phyloP scores from a whole-genome alignment of 2,113 vertebrate species.

The Myotis davidii region DNA sequence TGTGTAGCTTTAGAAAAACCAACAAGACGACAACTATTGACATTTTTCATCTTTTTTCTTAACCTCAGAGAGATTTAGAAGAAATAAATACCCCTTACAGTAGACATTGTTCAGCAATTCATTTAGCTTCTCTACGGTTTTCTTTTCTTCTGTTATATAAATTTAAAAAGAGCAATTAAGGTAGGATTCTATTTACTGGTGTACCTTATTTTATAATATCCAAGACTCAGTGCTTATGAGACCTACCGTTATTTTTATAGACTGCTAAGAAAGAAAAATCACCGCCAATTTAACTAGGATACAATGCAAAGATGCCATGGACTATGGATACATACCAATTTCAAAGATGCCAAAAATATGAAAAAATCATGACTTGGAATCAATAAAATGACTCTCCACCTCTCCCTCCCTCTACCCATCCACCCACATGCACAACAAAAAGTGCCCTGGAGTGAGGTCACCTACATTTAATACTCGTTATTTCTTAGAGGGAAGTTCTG shows the following conservation, averaged over 20 bases:
- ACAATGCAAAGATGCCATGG: not conserved
- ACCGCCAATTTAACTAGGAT: not conserved
- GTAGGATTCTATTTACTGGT: not conserved
- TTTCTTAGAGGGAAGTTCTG: not conserved
- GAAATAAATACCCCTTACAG: not conserved
- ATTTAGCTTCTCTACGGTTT: not conserved
- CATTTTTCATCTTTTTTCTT: not conserved
- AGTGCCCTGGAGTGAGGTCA: not conserved
- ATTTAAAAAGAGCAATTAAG: not conserved
- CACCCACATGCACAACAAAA: not conserved
- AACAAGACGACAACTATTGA: not conserved
- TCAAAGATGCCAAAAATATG: not conserved
- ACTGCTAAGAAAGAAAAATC: not conserved
- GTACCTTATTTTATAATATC: not conserved
- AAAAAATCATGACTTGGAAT: not conserved
- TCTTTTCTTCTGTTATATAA: slow-evolving; percentile 17
- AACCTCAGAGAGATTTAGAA: not conserved
- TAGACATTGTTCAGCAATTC: not conserved
- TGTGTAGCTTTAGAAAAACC: not conserved
- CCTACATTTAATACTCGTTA: not conserved
- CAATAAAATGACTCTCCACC: not conserved
- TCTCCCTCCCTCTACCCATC: too few relatives aligned
- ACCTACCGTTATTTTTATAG: not conserved
- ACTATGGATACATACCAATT: not conserved
- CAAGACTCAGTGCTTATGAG: not conserved